Percentiles rank a stretch among this genome's conserved stretches.
Conservation (phyloP, 2,888 invertebrate species). For the Thymelicus sylvestris region DNA sequence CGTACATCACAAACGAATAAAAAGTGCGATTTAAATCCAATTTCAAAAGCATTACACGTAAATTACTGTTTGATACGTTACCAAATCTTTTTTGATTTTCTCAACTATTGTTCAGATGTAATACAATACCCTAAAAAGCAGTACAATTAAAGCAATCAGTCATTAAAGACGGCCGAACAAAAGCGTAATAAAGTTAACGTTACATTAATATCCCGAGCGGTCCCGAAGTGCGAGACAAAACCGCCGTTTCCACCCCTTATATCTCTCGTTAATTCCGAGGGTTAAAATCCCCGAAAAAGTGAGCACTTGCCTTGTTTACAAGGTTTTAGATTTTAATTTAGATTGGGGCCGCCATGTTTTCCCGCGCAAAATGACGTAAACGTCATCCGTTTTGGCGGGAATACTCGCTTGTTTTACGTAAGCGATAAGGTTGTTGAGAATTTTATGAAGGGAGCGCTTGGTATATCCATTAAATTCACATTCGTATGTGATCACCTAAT, state of each 20-base stretch:
- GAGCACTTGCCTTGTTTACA: conserved; percentile 86
- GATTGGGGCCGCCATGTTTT: conserved; percentile 75
- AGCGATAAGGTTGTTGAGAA: conserved; percentile 51
- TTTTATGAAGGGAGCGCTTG: conserved; percentile 55
- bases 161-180: conserved; percentile 40
- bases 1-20: no score
- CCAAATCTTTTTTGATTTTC: not conserved
- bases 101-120: conserved; percentile 1
- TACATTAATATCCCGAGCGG: conserved; percentile 49
- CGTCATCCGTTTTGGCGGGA: conserved; percentile 51
- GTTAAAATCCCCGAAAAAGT: conserved; percentile 85
- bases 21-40: no score
- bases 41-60: no score
- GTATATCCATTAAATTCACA: conserved; percentile 83
- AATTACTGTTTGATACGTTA: no score
- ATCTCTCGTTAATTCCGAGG: conserved; percentile 83
- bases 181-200: conserved; percentile 48
- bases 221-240: conserved; percentile 56
- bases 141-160: conserved; percentile 33
- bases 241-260: conserved; percentile 67
- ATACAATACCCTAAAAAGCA: conserved; percentile 4
- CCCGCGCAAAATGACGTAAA: conserved; percentile 63
- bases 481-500: conserved; percentile 85
- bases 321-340: conserved; percentile 86
- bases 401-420: conserved; percentile 56